A percentile compares a stretch with the other conserved stretches of the same genome.
Conservation (phyloP, 2,888 invertebrate species). For the Hirtodrosophila duncani region DNA sequence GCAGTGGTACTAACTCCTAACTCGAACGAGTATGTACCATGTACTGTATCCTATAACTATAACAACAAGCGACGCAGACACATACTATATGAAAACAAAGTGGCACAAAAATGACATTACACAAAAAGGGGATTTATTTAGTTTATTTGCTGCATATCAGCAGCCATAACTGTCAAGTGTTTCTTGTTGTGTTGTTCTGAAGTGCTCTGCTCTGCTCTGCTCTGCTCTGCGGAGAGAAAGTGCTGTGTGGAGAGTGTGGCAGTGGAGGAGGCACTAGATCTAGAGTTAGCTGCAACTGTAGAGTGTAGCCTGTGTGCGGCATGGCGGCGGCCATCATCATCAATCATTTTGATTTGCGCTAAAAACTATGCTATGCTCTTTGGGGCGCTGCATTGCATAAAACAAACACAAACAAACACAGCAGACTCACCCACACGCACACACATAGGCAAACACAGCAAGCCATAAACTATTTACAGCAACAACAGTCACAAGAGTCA, state of each 20-base stretch:
- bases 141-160: conserved; percentile 70
- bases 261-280: conserved; percentile 17
- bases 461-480: conserved; percentile 19
- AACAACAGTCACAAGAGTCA: conserved; percentile 9
- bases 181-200: conserved; percentile 29
- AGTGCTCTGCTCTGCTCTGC: too few relatives aligned
- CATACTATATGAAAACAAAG: conserved; percentile 46
- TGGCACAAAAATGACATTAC: conserved; percentile 57
- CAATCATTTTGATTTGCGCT: conserved; percentile 71
- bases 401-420: conserved; percentile 20
- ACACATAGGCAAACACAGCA: conserved; percentile 12
- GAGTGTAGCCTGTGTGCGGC: conserved; percentile 22
- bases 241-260: neutral
- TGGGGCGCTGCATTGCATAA: conserved; percentile 28
- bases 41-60: too few relatives aligned
- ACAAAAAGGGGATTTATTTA: conserved; percentile 64
- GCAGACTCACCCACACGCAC: conserved; percentile 9
- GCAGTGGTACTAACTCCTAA: too few relatives aligned
- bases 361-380: conserved; percentile 58
- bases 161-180: conserved; percentile 67
- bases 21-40: too few relatives aligned
- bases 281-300: conserved; percentile 20
- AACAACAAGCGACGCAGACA: too few relatives aligned
- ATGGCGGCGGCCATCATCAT: conserved; percentile 64
- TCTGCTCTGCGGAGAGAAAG: too few relatives aligned